Evolutionary conservation across 2,888 invertebrate species (phyloP), one percentile per base, ranked within the genome.

Genomic region (Cheilosia impressa): DNA sequence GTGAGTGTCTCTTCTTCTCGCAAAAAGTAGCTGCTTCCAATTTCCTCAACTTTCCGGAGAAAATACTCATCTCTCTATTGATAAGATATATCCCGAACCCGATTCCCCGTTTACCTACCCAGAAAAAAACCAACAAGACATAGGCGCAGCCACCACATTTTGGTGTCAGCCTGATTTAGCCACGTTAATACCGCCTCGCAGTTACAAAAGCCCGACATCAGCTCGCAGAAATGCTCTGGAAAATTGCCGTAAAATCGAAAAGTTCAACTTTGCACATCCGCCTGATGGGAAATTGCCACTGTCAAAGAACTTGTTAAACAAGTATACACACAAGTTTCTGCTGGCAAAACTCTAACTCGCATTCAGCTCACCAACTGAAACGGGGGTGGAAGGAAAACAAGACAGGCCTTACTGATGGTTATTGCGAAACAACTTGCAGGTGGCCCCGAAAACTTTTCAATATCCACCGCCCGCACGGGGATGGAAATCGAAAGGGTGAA

Each of bases 231-330:
- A 50, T n/a, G 27, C 41, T 71, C 50, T 52, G 63, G 63, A 65
- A 79, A 79, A 72, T 65, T 72, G 50, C 57, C 72, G 34, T 65
- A 34, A 79, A 79, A 65, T 79, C 58, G 58, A 65, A 65, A 65
- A 65, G 31, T 58, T 10, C 24, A 58, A 50, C 63, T 19, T 55
- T 43, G 63, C 19, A 31, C 47, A 72, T 78, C 57, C 63, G 41
- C n/a, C 34, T 55, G n/a, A n/a, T n/a, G 53, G 27, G 43, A 73
- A 73, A 63, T 73, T 73, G 53, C 73, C 62, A 34, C 53, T 53
- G 53, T 52, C 62, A 63, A 62, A n/a, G 55, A 63, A 63, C 45
- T 63, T 71, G 47, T 71, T 47, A 69, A 43, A 58, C 69, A 69
- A 58, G 22, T 6, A 7, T 5, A 55, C 22, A 27, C 2, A 31